phyloP scores from a whole-genome alignment of 2,797 vertebrate genomes.

The Pristis pectinata region DNA sequence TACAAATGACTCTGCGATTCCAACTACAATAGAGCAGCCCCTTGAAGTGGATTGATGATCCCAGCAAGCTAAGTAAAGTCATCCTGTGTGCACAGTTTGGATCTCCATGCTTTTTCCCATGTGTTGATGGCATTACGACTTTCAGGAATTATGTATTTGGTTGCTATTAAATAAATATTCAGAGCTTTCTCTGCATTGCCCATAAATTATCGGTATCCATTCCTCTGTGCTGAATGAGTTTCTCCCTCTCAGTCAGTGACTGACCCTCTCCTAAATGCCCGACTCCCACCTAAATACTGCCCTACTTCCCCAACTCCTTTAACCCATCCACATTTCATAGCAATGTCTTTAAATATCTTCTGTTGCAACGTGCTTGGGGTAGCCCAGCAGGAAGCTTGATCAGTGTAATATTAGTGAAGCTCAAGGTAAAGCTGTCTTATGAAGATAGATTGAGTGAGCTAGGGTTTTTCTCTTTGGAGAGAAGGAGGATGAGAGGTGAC shows the following conservation, averaged over 20 bases:
- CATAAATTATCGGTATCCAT: not conserved
- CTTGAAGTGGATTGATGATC: not conserved
- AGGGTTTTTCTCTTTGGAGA: too few relatives aligned
- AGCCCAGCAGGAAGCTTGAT: too few relatives aligned
- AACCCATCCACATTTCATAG: not conserved
- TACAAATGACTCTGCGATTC: not conserved
- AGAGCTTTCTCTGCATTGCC: not conserved
- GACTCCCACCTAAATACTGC: not conserved
- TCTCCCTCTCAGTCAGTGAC: not conserved
- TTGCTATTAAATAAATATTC: not conserved
- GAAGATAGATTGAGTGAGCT: too few relatives aligned
- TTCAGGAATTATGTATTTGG: not conserved
- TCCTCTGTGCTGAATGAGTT: not conserved
- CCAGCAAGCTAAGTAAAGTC: not conserved
- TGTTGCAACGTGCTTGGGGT: not conserved
- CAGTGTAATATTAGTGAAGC: too few relatives aligned
- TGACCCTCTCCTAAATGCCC: not conserved
- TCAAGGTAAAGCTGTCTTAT: too few relatives aligned
- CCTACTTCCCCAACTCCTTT: not conserved
- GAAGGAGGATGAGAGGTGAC: too few relatives aligned
- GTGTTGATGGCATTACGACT: not conserved
- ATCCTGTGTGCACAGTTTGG: not conserved
- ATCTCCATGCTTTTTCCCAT: not conserved
- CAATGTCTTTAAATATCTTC: not conserved
- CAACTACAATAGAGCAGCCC: not conserved